phyloP scores from a whole-genome alignment of 2,797 vertebrate species.

The Pogoniulus pusillus region DNA sequence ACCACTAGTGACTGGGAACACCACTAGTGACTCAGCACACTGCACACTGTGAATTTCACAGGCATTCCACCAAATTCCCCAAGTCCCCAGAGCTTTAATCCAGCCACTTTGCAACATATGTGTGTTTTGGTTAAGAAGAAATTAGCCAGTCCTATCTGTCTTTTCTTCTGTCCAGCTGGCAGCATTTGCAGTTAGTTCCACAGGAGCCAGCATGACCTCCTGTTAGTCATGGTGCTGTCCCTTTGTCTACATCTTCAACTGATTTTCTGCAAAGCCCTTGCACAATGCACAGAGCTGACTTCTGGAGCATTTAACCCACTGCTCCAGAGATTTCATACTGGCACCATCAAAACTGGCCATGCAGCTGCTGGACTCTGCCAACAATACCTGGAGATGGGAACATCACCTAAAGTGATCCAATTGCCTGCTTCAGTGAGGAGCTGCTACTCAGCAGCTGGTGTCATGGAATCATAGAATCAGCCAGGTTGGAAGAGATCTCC shows the following conservation, averaged over 20 bases:
- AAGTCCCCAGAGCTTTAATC: conserved; percentile 57
- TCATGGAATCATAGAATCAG: too few species aligned
- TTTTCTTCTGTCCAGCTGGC: conserved; percentile 56
- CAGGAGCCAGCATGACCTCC: conserved; percentile 23
- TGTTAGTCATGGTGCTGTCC: conserved; percentile 1
- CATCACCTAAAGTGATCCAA: background rate
- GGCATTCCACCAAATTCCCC: conserved; percentile 37
- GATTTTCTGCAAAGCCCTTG: background rate
- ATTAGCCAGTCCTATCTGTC: conserved; percentile 58
- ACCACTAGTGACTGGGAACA: too few species aligned
- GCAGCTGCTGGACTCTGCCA: background rate
- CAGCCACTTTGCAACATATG: conserved; percentile 55
- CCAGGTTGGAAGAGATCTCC: too few species aligned
- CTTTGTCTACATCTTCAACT: conserved; percentile 19
- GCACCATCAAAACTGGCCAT: background rate
- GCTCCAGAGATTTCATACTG: background rate
- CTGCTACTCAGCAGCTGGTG: background rate
- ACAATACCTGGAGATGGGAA: background rate
- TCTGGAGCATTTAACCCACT: background rate
- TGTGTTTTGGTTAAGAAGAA: conserved; percentile 64
- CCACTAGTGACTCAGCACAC: too few species aligned
- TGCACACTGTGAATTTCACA: conserved; percentile 53
- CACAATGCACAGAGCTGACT: background rate
- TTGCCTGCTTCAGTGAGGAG: background rate
- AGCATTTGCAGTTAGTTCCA: conserved; percentile 7